Base-by-base conservation (phyloP, 2,797 vertebrate species). In the Ctenosaura bakeri region DNA sequence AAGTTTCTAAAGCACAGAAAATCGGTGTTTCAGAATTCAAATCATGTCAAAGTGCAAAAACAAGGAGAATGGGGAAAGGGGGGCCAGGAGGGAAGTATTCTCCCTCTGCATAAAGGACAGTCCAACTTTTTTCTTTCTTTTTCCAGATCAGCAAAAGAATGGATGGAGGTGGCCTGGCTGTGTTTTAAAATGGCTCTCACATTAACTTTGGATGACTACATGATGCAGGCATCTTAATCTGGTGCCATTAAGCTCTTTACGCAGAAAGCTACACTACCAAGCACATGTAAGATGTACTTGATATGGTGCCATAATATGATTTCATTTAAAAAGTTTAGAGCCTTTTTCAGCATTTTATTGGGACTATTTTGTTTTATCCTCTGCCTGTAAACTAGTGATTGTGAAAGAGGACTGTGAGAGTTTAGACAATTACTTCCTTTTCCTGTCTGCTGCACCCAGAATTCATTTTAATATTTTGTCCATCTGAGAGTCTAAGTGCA, bases 291-390 rank as follows among this genome's bases (percentile, higher is more conserved):
- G 82, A 42, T 85, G 69, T 66, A 6, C 82, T 52, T 77, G 89
- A 46, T 54, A 92, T 13, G 2, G 16, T 88, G 62, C 74, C 82
- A 84, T 22, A 91, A 78, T 88, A 84, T n/a, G 46, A 54, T 85
- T 88, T 84, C 86, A 80, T 83, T 50, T 59, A 46, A 73, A 46
- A 74, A 2, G 3, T 62, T 80, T 88, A 71, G 52, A 62, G 74
- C 52, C 24, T 79, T 79, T 79, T 85, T n/a, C 52, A 78, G 59
- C 24, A 7, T 78, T 89, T 85, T 85, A 89, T 78, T 64, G 29
- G 86, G 64, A 78, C 90, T 38, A 50, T 79, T 79, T 88, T 69
- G 29, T 16, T 87, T 78, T 90, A 79, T 74, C 35, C 56, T 42
- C 78, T 50, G 64, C 64, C 54, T 77, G 52, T 83, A 88, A 85